Evolutionary conservation across 2,797 vertebrate genomes (phyloP), one percentile per base, ranked within the genome.

Genomic region (Chiloscyllium punctatum): DNA sequence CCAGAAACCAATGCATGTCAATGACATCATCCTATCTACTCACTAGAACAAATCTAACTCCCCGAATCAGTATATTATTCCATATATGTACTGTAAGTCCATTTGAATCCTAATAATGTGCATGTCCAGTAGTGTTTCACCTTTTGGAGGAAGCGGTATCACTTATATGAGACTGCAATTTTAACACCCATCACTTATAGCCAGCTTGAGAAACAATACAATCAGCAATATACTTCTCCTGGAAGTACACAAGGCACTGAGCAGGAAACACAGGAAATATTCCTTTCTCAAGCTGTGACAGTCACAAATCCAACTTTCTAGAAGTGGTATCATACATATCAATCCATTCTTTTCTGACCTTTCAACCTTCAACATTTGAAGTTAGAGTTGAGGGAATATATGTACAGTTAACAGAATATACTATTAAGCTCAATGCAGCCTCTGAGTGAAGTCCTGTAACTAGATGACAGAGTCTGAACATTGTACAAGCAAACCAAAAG

Each of bases 281-380:
- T 30, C 30, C 6, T 4, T 53, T 57, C 71, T 30, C 48, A 33
- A 62, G 7, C 48, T 51, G 25, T 30, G 4, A 77, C 27, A 25
- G 48, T 74, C 94, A 77, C 48, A n/a, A 95, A 95, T 77, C 51
- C 48, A 74, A 74, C 94, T 66, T 77, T 57, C 71, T 48, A 69
- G 30, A 57, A 88, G 53, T 88, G 86, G 30, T 27, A 91, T 91
- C 15, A 77, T 33, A 51, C 77, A 48, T 4, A 77, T 33, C 1
- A 77, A 95, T 21, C 51, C 77, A 48, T 77, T 74, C 21, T 87
- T 23, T 69, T 33, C 30, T 95, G 27, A 72, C 53, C 77, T 74
- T 53, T 51, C 16, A 95, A 95, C 16, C 71, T n/a, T 33, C 48
- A 95, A 95, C 77, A 77, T 77, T 57, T 77, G n/a, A 95, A 57